A percentile compares a stretch with the other conserved stretches of the same genome.
These are phyloP conservation scores for Lepidostoma basale DNA, from an alignment of 1,140 invertebrate species.

Conservation along the genomic window DNA sequence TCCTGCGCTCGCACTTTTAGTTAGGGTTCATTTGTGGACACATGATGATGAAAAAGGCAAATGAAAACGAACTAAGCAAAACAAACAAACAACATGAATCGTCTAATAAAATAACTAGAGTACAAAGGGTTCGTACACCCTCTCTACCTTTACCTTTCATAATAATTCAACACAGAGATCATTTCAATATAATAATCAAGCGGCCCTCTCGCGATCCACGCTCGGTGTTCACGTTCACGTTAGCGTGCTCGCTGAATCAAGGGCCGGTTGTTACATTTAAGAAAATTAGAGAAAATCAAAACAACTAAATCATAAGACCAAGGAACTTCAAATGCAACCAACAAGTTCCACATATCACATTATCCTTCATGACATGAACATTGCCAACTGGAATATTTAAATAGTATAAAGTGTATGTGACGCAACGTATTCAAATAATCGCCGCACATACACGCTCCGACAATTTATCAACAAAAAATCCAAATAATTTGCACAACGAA, in stretches of 20 bases:
- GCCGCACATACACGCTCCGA: neutral
- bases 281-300: conserved; percentile 45
- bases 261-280: conserved; percentile 35
- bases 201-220: neutral
- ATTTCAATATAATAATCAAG: conserved; percentile 42
- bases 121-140: conserved; percentile 35
- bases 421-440: conserved; percentile 24
- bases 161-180: conserved; percentile 44
- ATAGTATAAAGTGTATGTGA: conserved; percentile 10
- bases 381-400: conserved; percentile 41
- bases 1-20: neutral
- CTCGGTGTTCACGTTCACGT: neutral
- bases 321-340: conserved; percentile 46
- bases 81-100: conserved; percentile 42
- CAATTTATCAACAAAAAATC: neutral
- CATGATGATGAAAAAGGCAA: conserved; percentile 37
- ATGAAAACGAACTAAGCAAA: conserved; percentile 38
- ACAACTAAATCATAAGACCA: conserved; percentile 46
- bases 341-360: conserved; percentile 47
- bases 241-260: neutral
- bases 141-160: conserved; percentile 10
- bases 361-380: conserved; percentile 44
- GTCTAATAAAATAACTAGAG: conserved; percentile 45
- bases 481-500: neutral
- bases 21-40: conserved; percentile 28